phyloP scores from a whole-genome alignment of 2,797 vertebrate genomes.

The Enteromius paludinosus region DNA sequence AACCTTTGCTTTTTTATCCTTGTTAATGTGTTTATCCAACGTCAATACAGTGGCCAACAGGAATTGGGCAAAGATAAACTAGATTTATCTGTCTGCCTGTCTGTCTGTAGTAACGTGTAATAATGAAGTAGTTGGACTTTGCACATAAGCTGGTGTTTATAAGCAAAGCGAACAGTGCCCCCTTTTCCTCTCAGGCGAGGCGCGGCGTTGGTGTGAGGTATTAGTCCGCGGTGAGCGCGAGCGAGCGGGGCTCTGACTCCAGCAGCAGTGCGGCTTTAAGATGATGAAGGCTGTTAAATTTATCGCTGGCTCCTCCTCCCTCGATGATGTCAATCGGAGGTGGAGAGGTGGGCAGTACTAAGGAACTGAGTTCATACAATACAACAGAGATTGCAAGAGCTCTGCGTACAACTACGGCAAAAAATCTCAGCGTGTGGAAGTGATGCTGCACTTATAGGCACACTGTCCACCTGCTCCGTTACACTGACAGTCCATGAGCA shows the following conservation, averaged over 20 bases:
- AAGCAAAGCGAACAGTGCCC: slow-evolving; percentile 81
- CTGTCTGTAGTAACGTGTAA: slow-evolving; percentile 35
- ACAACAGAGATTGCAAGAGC: slow-evolving; percentile 82
- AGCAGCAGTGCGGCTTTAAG: slow-evolving; percentile 82
- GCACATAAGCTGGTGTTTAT: slow-evolving; percentile 62
- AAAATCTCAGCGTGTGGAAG: slow-evolving; percentile 79
- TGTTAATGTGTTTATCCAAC: not conserved
- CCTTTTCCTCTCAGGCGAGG: slow-evolving; percentile 72
- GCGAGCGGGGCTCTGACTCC: slow-evolving; percentile 67
- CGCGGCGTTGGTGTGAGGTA: slow-evolving; percentile 55
- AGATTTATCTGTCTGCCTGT: not conserved
- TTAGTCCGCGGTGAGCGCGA: slow-evolving; percentile 57
- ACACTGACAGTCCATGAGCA: slow-evolving; percentile 69
- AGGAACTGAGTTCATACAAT: slow-evolving; percentile 81
- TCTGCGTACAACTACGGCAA: slow-evolving; percentile 79
- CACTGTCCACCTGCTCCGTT: slow-evolving; percentile 79
- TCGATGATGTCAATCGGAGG: slow-evolving; percentile 85
- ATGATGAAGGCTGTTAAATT: slow-evolving; percentile 75
- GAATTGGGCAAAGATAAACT: not conserved
- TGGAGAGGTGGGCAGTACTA: slow-evolving; percentile 77
- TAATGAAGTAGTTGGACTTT: slow-evolving; percentile 52
- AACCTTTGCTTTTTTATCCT: not conserved
- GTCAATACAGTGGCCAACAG: not conserved
- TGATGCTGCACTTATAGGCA: slow-evolving; percentile 80
- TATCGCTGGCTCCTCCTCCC: slow-evolving; percentile 78